Conservation (phyloP, 2,888 invertebrate species). For the Icerya purchasi region DNA sequence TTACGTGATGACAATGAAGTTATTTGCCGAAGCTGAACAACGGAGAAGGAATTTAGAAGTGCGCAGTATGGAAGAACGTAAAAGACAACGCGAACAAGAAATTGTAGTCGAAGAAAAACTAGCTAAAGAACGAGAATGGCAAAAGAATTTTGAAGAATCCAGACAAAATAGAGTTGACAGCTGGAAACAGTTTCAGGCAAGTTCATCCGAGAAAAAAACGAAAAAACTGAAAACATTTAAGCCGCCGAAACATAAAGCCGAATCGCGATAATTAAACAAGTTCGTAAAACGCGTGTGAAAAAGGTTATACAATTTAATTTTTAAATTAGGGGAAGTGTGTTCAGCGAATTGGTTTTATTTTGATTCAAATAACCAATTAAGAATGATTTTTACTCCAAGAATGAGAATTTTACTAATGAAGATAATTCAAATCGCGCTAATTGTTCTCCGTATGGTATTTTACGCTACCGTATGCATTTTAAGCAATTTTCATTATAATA, state of each 20-base stretch:
- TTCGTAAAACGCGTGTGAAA: no score
- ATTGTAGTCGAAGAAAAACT: slow-evolving; percentile 77
- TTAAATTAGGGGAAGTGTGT: no score
- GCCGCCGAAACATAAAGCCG: slow-evolving; percentile 83
- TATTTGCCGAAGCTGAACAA: slow-evolving; percentile 87
- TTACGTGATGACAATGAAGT: slow-evolving; percentile 97
- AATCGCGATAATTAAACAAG: slow-evolving; percentile 50
- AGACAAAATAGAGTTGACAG: slow-evolving; percentile 76
- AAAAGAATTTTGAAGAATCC: slow-evolving; percentile 95
- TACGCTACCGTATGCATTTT: no score
- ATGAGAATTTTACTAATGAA: no score
- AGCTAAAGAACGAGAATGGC: slow-evolving; percentile 85
- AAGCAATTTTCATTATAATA: no score
- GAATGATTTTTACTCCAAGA: no score
- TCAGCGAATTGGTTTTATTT: no score
- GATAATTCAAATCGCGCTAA: no score
- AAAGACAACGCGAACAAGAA: slow-evolving; percentile 81
- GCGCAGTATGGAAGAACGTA: slow-evolving; percentile 78
- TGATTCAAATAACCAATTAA: no score
- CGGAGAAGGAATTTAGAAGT: slow-evolving; percentile 67
- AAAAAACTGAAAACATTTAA: slow-evolving; percentile 64
- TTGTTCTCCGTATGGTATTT: no score
- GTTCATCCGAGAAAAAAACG: slow-evolving; percentile 41
- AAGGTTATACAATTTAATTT: no score
- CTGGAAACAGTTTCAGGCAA: slow-evolving; percentile 76